phyloP scores from a whole-genome alignment of 2,797 vertebrate genomes.

The Gobionotothen gibberifrons region DNA sequence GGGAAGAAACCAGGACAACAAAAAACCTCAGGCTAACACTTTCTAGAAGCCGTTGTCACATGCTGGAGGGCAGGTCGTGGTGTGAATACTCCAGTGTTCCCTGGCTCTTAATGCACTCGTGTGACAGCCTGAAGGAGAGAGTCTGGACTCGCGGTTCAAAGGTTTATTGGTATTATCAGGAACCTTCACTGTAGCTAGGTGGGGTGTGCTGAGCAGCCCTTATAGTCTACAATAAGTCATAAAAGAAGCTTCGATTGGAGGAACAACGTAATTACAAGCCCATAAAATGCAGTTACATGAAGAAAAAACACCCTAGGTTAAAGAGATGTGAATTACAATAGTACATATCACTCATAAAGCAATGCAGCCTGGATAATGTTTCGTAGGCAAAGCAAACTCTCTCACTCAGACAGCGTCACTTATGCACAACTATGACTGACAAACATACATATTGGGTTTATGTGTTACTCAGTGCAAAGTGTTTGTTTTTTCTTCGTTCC shows the following conservation, averaged over 20 bases:
- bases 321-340: neutral
- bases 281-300: neutral
- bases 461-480: slow-evolving; percentile 1
- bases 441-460: slow-evolving; percentile 17
- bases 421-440: slow-evolving; percentile 20
- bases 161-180: slow-evolving; percentile 74
- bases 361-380: neutral
- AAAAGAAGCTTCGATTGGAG: slow-evolving; percentile 1
- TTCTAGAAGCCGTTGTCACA: slow-evolving; percentile 16
- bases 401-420: slow-evolving; percentile 19
- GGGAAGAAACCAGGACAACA: neutral
- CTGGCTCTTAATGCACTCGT: slow-evolving; percentile 3
- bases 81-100: slow-evolving; percentile 12
- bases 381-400: slow-evolving; percentile 18
- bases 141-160: slow-evolving; percentile 70
- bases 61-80: neutral
- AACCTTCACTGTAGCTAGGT: slow-evolving; percentile 20
- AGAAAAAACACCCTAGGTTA: neutral
- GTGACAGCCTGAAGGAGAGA: slow-evolving; percentile 40
- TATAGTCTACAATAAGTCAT: slow-evolving; percentile 11
- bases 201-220: slow-evolving; percentile 13
- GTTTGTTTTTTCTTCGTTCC: slow-evolving; percentile 13
- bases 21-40: neutral
- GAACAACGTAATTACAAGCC: neutral
- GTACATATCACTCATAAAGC: slow-evolving; percentile 1